Evolutionary conservation across 1,140 invertebrate genomes (phyloP).

Genomic region (Temnothorax curvispinosus): DNA sequence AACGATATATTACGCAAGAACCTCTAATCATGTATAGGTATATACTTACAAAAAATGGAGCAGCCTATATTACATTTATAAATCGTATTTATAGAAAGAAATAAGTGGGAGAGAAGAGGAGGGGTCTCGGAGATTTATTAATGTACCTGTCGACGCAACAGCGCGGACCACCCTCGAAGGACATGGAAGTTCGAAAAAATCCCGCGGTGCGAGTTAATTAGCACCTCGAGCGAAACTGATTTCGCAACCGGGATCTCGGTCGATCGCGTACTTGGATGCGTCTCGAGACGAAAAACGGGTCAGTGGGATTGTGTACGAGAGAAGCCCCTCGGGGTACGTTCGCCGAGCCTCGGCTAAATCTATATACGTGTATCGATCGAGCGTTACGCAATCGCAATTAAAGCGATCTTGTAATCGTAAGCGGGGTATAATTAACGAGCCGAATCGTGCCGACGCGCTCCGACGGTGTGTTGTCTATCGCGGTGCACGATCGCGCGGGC

Average conservation of each 20-base stretch:
- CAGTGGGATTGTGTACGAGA: slow-evolving; percentile 47
- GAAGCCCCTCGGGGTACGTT: slow-evolving; percentile 32
- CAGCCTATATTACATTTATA: slow-evolving; percentile 22
- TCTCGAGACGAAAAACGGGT: slow-evolving; percentile 52
- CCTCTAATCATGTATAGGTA: background rate
- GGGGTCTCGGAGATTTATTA: slow-evolving; percentile 48
- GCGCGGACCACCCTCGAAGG: slow-evolving; percentile 57
- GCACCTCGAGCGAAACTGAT: slow-evolving; percentile 50
- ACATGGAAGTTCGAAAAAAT: slow-evolving; percentile 34
- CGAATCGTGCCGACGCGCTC: slow-evolving; percentile 75
- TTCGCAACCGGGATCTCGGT: slow-evolving; percentile 38
- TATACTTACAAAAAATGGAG: slow-evolving; percentile 9
- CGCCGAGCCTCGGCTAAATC: slow-evolving; percentile 28
- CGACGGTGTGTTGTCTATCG: slow-evolving; percentile 69
- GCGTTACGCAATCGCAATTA: slow-evolving; percentile 76
- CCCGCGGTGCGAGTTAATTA: slow-evolving; percentile 48
- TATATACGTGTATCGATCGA: slow-evolving; percentile 69
- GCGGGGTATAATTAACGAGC: slow-evolving; percentile 76
- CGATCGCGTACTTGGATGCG: slow-evolving; percentile 46
- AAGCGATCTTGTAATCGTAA: slow-evolving; percentile 77
- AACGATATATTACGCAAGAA: background rate
- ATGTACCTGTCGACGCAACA: slow-evolving; percentile 52
- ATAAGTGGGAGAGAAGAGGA: background rate
- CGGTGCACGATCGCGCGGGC: slow-evolving; percentile 68
- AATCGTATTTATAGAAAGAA: slow-evolving; percentile 23